Percentiles rank a stretch among this genome's conserved stretches.
phyloP scores from a whole-genome alignment of 1,140 invertebrate species.

The Leucophenga varia region DNA sequence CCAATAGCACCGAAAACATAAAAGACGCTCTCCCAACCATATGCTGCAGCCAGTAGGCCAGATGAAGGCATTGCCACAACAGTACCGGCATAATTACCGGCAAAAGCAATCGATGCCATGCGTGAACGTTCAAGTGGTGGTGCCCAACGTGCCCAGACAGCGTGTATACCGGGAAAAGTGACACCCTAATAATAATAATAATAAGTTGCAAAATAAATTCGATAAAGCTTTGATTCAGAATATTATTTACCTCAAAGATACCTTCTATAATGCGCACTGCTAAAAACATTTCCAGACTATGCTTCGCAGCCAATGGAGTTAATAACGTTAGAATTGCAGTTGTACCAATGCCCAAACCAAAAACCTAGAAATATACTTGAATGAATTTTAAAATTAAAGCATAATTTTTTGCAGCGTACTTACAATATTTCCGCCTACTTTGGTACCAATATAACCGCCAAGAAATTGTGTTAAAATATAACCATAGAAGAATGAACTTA shows the following conservation, averaged over 20 bases:
- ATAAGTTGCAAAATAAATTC: not conserved
- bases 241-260: slow-evolving; percentile 78
- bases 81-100: slow-evolving; percentile 80
- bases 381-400: slow-evolving; percentile 44
- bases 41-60: slow-evolving; percentile 68
- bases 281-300: slow-evolving; percentile 71
- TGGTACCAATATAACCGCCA: slow-evolving; percentile 73
- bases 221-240: not conserved
- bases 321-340: slow-evolving; percentile 82
- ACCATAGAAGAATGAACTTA: slow-evolving; percentile 87
- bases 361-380: slow-evolving; percentile 60
- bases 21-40: slow-evolving; percentile 86
- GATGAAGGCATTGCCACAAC: slow-evolving; percentile 78
- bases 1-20: slow-evolving; percentile 82
- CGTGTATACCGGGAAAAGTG: slow-evolving; percentile 87
- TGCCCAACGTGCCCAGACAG: slow-evolving; percentile 86
- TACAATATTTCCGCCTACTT: slow-evolving; percentile 71
- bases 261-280: slow-evolving; percentile 81
- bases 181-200: slow-evolving; percentile 67
- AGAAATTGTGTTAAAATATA: slow-evolving; percentile 74
- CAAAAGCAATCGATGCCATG: slow-evolving; percentile 76
- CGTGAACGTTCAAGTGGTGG: slow-evolving; percentile 79
- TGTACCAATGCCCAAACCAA: slow-evolving; percentile 76
- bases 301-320: slow-evolving; percentile 74
- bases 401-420: too few species aligned